Evolutionary conservation across 2,113 vertebrate species (phyloP), one percentile per base, ranked within the genome.

Genomic region (Coreoperca whiteheadi): DNA sequence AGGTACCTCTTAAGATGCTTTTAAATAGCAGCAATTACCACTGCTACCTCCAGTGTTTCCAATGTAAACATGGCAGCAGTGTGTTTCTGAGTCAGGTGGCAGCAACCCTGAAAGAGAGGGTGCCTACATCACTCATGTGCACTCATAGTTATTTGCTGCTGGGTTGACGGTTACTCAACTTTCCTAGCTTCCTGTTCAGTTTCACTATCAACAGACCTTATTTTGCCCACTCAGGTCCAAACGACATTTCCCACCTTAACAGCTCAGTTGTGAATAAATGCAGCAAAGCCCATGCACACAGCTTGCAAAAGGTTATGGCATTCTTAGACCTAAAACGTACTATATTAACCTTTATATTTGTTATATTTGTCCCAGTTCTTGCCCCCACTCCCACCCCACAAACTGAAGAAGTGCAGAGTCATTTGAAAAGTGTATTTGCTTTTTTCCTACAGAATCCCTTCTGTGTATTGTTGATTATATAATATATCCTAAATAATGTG

Each of bases 261-360:
- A 54, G 41, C 59, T 74, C 69, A 46, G 37, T 63, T 72, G 64
- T 80, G 63, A 65, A 81, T 72, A 74, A 77, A 74, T 65, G 63
- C 59, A 67, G 37, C 32, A 1, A 43, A 56, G 50, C 23, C 18
- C 15, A 48, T 28, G 59, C 59, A 64, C 39, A 51, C 48, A 82
- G 70, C 71, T 56, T 79, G 79, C 23, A 72, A 83, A 87, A 84
- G 78, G 84, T 83, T 75, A 61, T 70, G 81, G 39, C 74, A 77
- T 70, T 81, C 25, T 69, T 65, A 18, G 21, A 72, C 39, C 60
- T 30, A 68, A 59, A 69, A 60, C 48, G 16, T 20, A 82, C 41
- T n/a, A 28, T 72, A 75, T 74, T 77, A 81, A 80, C 66, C 56
- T 77, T 82, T 77, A 25, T 61, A 46, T 32, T 48, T 37, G 25